Evolutionary conservation across 2,797 vertebrate genomes (phyloP).

Genomic region (Gymnoscopelus microlampas): DNA sequence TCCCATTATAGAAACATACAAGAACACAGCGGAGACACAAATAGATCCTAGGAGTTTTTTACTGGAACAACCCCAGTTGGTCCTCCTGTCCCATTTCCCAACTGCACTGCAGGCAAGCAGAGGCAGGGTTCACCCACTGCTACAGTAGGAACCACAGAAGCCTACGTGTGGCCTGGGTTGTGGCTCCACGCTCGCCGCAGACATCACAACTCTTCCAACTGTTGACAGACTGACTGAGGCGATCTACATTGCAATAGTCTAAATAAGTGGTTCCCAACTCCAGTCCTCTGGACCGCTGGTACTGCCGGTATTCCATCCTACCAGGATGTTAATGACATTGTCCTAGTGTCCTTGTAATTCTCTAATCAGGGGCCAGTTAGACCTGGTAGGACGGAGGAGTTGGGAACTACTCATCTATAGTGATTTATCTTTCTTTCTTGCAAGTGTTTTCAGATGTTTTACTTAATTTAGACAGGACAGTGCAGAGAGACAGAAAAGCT

Average conservation of each 20-base stretch:
- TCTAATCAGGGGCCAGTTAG: no score
- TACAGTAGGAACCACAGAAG: slow-evolving; percentile 28
- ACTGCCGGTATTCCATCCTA: no score
- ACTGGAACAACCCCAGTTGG: slow-evolving; percentile 57
- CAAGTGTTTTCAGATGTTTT: no score
- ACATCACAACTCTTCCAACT: slow-evolving; percentile 36
- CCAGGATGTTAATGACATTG: no score
- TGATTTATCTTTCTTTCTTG: no score
- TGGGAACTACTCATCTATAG: no score
- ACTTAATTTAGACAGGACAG: no score
- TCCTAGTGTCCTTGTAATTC: no score
- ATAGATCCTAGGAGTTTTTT: slow-evolving; percentile 45
- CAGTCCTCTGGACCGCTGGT: no score
- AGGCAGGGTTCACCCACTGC: slow-evolving; percentile 23
- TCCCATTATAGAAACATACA: background rate
- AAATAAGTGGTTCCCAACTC: no score
- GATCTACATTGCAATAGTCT: background rate
- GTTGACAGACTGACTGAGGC: background rate
- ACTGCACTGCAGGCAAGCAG: slow-evolving; percentile 2
- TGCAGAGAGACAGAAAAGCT: no score
- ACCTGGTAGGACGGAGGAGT: no score
- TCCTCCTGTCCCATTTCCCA: slow-evolving; percentile 30
- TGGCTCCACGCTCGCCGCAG: slow-evolving; percentile 37
- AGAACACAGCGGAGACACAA: slow-evolving; percentile 30
- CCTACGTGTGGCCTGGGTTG: slow-evolving; percentile 23